Evolutionary conservation across 2,888 invertebrate species (phyloP).

Genomic region (Xestoiulus laeticollis): DNA sequence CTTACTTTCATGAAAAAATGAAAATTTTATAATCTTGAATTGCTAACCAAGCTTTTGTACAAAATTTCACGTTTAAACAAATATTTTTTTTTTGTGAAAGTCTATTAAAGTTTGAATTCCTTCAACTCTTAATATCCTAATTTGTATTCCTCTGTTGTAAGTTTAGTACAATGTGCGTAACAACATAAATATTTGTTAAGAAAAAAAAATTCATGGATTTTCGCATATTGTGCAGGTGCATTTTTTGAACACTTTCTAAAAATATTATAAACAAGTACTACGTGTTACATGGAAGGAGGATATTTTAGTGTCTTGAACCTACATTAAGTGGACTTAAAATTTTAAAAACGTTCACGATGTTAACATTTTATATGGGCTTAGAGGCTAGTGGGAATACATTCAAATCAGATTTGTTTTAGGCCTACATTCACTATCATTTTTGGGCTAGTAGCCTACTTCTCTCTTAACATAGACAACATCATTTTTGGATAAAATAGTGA

Average conservation of each 20-base stretch:
- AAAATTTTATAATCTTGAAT: not conserved
- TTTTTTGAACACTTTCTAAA: not conserved
- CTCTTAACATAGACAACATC: not conserved
- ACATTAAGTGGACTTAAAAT: not conserved
- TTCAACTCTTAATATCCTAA: not conserved
- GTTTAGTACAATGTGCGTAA: not conserved
- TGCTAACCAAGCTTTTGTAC: not conserved
- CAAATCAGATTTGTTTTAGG: not conserved
- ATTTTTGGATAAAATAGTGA: not conserved
- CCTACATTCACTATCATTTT: not conserved
- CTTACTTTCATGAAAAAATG: not conserved
- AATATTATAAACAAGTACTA: not conserved
- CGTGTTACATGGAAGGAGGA: not conserved
- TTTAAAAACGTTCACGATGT: not conserved
- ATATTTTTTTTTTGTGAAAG: not conserved
- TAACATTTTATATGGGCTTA: not conserved
- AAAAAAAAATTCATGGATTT: not conserved
- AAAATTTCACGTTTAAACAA: not conserved
- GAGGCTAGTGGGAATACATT: conserved; percentile 4
- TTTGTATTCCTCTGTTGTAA: not conserved
- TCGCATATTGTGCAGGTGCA: conserved; percentile 1
- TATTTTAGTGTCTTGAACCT: not conserved
- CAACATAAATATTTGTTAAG: not conserved
- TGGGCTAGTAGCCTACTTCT: conserved; percentile 1
- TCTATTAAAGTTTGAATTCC: not conserved